Conservation (phyloP, 2,113 vertebrate genomes). For the Cnemophilus loriae region DNA sequence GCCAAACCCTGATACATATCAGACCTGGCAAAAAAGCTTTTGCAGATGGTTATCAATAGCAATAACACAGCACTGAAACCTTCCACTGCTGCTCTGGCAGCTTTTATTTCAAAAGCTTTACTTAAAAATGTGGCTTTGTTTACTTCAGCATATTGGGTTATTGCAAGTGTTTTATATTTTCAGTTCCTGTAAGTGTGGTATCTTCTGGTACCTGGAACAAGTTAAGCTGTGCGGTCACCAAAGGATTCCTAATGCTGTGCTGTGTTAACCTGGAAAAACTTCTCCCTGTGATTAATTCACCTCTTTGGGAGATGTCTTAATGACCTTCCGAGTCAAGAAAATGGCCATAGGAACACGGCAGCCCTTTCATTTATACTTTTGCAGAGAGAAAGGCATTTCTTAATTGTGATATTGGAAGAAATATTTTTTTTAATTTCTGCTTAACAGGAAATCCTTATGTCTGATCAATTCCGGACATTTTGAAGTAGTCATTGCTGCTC, state of each 20-base stretch:
- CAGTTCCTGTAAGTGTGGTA: not conserved
- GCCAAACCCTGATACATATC: not conserved
- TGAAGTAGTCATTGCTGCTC: conserved; percentile 48
- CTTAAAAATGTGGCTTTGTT: not conserved
- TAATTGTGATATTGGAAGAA: conserved; percentile 63
- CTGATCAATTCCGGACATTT: conserved; percentile 56
- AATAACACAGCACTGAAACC: not conserved
- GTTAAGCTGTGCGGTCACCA: not conserved
- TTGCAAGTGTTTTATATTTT: not conserved
- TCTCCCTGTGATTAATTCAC: not conserved
- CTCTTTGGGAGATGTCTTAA: not conserved
- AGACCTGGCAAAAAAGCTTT: not conserved
- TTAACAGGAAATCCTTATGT: conserved; percentile 70
- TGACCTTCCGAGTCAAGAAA: not conserved
- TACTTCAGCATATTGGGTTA: not conserved
- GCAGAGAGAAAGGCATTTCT: not conserved
- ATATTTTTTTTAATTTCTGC: conserved; percentile 65
- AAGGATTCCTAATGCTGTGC: not conserved
- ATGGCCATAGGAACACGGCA: not conserved
- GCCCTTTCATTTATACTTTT: not conserved
- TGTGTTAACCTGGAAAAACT: not conserved
- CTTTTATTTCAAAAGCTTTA: not conserved
- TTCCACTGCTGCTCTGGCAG: not conserved
- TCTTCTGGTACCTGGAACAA: not conserved
- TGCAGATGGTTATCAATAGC: not conserved